Evolutionary conservation across 92 coral and sea anemone genomes (phyloP).

Genomic region (Siderastrea radians): DNA sequence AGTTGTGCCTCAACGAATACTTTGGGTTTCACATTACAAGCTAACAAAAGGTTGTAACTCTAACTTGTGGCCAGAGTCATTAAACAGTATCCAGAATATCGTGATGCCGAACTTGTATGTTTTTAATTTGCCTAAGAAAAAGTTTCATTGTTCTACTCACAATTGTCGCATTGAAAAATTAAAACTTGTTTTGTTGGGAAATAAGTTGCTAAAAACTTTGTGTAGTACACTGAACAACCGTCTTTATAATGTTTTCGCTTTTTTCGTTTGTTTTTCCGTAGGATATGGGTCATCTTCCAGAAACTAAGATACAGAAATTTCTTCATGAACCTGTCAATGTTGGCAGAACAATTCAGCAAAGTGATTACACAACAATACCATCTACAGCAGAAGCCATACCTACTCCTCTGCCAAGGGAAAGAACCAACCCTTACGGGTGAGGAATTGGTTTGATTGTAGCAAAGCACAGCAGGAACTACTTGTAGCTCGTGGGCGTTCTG

Average conservation of each 20-base stretch:
- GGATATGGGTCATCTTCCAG: slow-evolving; percentile 81
- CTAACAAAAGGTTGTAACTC: no score
- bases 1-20: no score
- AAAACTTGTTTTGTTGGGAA: neutral
- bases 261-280: neutral
- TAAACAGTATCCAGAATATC: no score
- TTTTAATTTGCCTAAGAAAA: no score
- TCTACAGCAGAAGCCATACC: neutral
- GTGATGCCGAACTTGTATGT: no score
- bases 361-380: neutral
- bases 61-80: no score
- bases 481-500: no score
- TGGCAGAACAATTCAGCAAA: slow-evolving; percentile 14
- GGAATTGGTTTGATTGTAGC: neutral
- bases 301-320: slow-evolving; percentile 64
- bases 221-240: no score
- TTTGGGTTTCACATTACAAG: no score
- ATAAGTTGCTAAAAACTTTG: neutral
- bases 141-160: no score
- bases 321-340: slow-evolving; percentile 56
- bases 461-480: no score
- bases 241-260: neutral
- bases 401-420: neutral
- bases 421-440: slow-evolving; percentile 8
- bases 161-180: no score